phyloP scores from a whole-genome alignment of 2,888 invertebrate species.

The Ectropis crepuscularia region DNA sequence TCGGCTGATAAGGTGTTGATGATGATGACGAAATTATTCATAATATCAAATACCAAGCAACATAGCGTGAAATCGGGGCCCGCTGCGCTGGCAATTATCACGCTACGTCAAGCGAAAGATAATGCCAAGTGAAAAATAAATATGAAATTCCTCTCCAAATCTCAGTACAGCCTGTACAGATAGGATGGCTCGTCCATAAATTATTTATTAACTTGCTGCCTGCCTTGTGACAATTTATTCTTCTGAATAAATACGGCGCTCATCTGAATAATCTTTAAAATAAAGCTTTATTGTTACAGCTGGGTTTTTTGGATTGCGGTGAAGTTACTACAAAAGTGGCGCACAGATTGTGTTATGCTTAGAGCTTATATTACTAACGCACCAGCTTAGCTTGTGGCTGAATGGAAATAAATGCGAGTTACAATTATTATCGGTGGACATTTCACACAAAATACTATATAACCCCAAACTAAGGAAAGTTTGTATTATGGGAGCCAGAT shows the following conservation, averaged over 20 bases:
- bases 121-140: slow-evolving; percentile 4
- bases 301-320: slow-evolving; percentile 3
- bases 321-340: too few relatives aligned
- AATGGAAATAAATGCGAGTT: too few relatives aligned
- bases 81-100: background rate
- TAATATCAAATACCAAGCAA: background rate
- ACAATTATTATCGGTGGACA: too few relatives aligned
- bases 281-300: slow-evolving; percentile 34
- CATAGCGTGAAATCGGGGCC: background rate
- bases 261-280: slow-evolving; percentile 37
- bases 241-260: slow-evolving; percentile 36
- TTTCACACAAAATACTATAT: too few relatives aligned
- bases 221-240: slow-evolving; percentile 34
- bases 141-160: slow-evolving; percentile 4
- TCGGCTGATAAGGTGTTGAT: too few relatives aligned
- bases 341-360: too few relatives aligned
- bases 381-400: too few relatives aligned
- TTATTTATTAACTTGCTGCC: slow-evolving; percentile 65
- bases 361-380: too few relatives aligned
- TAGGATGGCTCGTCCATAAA: slow-evolving; percentile 58
- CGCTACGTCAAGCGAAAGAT: slow-evolving; percentile 6
- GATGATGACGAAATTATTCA: too few relatives aligned
- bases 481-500: too few relatives aligned
- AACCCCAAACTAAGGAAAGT: too few relatives aligned
- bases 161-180: slow-evolving; percentile 20